Conservation (phyloP, 2,797 vertebrate species). For the Manis crassicaudata region DNA sequence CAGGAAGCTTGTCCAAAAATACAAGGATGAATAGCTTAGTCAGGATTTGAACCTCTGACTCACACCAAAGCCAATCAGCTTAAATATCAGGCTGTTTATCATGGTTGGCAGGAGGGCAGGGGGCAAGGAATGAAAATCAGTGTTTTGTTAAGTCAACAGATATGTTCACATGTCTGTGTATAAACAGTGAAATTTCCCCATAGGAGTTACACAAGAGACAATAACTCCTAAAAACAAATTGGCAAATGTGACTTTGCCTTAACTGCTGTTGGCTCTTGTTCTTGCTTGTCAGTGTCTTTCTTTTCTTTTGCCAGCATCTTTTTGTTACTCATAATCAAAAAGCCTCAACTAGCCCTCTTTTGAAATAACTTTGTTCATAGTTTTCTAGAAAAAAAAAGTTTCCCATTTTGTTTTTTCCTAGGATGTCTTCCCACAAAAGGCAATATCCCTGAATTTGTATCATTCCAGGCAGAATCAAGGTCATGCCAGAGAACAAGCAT, state of each 20-base stretch:
- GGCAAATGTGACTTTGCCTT: background rate
- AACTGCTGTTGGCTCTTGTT: background rate
- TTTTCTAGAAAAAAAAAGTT: background rate
- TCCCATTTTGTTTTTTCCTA: slow-evolving; percentile 22
- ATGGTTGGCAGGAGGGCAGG: background rate
- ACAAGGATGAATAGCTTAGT: background rate
- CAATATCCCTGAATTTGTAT: background rate
- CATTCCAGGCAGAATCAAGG: background rate
- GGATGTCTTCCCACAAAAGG: background rate
- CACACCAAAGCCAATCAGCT: background rate
- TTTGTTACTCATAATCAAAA: slow-evolving; percentile 13
- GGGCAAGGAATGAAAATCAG: background rate
- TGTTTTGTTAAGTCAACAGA: slow-evolving; percentile 7
- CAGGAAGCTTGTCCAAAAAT: background rate
- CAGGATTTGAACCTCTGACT: background rate
- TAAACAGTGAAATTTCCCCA: slow-evolving; percentile 29
- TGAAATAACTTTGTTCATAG: background rate
- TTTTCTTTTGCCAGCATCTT: background rate
- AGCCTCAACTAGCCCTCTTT: background rate
- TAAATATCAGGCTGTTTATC: background rate
- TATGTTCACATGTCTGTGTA: background rate
- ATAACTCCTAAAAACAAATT: background rate
- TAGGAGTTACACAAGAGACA: background rate
- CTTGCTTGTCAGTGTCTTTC: background rate
- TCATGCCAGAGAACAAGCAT: background rate